Evolutionary conservation across 2,797 vertebrate genomes (phyloP).

Genomic region (Apogon hyalosoma): DNA sequence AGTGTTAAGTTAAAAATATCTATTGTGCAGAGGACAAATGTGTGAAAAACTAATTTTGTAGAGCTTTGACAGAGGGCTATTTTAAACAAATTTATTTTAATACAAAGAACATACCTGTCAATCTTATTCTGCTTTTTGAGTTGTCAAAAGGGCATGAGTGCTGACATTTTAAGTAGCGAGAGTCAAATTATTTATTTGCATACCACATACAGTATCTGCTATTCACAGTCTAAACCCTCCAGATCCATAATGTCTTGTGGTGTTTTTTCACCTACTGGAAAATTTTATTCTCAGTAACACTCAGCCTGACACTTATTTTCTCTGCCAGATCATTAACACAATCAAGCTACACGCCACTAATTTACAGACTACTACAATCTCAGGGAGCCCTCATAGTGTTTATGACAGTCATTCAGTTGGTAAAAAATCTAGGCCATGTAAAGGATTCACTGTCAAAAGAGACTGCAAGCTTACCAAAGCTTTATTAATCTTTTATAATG

Average conservation of each 20-base stretch:
- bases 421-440: constrained; percentile 57
- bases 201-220: constrained; percentile 31
- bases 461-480: constrained; percentile 44
- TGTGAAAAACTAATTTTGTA: background rate
- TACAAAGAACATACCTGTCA: constrained; percentile 24
- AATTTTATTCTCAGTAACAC: constrained; percentile 55
- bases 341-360: constrained; percentile 53
- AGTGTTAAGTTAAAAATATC: constrained; percentile 5
- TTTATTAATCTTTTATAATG: constrained; percentile 66
- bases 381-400: constrained; percentile 45
- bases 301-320: constrained; percentile 40
- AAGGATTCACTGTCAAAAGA: constrained; percentile 49
- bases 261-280: constrained; percentile 53
- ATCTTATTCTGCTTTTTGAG: background rate
- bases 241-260: constrained; percentile 62
- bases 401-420: constrained; percentile 46
- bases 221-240: constrained; percentile 36
- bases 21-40: background rate
- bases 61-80: background rate
- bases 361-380: constrained; percentile 47
- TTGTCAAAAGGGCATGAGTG: constrained; percentile 25
- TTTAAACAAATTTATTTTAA: constrained; percentile 30
- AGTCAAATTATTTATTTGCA: constrained; percentile 46
- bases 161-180: constrained; percentile 41
- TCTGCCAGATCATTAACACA: constrained; percentile 72